Evolutionary conservation across 92 coral and sea anemone species (phyloP).

Genomic region (Zoanthus sociatus): DNA sequence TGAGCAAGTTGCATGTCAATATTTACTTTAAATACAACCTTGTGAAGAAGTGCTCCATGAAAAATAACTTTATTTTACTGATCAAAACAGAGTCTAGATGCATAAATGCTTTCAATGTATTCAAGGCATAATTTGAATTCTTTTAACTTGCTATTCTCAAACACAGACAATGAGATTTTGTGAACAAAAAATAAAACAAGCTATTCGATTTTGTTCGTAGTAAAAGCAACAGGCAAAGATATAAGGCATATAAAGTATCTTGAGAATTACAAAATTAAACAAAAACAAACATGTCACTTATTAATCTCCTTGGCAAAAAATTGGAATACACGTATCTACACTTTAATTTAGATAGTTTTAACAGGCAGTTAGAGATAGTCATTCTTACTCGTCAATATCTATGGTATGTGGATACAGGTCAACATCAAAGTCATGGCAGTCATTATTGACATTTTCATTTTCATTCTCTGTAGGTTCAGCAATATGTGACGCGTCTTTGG

Average conservation of each 20-base stretch:
- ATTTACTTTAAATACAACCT: constrained; percentile 21
- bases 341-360: neutral
- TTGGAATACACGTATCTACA: constrained; percentile 36
- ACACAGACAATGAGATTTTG: neutral
- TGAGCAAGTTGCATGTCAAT: constrained; percentile 35
- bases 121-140: constrained; percentile 33
- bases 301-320: constrained; percentile 4
- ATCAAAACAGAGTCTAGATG: constrained; percentile 41
- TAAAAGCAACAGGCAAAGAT: constrained; percentile 2
- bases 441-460: constrained; percentile 21
- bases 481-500: constrained; percentile 28
- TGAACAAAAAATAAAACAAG: neutral
- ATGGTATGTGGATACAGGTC: neutral
- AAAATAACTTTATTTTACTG: constrained; percentile 45
- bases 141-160: constrained; percentile 4
- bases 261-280: constrained; percentile 28
- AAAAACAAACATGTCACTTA: constrained; percentile 26
- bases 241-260: constrained; percentile 23
- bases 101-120: constrained; percentile 28
- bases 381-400: constrained; percentile 42
- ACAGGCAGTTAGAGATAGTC: constrained; percentile 8
- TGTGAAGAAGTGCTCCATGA: constrained; percentile 37
- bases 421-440: constrained; percentile 15
- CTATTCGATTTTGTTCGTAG: constrained; percentile 1
- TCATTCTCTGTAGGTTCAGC: constrained; percentile 19